Base-by-base conservation (phyloP, 2,888 invertebrate species). In the Cerastis rubricosa region DNA sequence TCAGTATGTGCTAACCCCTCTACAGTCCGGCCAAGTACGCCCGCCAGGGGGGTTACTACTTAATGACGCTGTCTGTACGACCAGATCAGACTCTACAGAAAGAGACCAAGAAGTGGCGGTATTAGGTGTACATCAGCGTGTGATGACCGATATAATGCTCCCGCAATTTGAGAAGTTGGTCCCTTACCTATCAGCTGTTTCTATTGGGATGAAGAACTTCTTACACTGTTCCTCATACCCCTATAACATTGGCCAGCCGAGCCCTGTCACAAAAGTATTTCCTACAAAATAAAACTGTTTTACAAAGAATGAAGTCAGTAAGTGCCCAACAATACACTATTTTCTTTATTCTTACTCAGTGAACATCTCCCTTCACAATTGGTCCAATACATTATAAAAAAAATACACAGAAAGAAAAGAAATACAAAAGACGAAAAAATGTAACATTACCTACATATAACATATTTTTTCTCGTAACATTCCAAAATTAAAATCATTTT, bases 401-500 rank as follows among this genome's bases (percentile, higher is more conserved):
- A 59, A 57, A 78, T 35, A 57, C 25, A 40, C 59, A 54, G 47
- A 64, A 59, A n/a, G n/a, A 80, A 63, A 61, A 74, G 35, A 45
- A 19, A 61, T 25, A 73, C 22, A 66, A 19, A 43, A 80, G 25
- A 49, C 72, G 51, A 76, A 63, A n/a, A 71, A 74, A 78, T 69
- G 47, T 54, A 79, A 74, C 40, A 66, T 75, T 74, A 74, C 63
- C 47, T 66, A 45, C 78, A 40, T 76, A 66, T 66, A 84, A 70
- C 61, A 77, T 81, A 72, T 77, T 85, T 74, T 79, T 76, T 72
- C 75, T 81, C 65, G 73, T 68, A 81, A 54, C 67, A 72, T 49
- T 71, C 64, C 80, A 80, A 82, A 86, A 89, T 88, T 89, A 89
- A 89, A 88, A 89, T 76, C 84, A 71, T 86, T 82, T 85, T 81